Evolutionary conservation across 1,140 invertebrate species (phyloP), one percentile per base, ranked within the genome.

Genomic region (Microplitis mediator): DNA sequence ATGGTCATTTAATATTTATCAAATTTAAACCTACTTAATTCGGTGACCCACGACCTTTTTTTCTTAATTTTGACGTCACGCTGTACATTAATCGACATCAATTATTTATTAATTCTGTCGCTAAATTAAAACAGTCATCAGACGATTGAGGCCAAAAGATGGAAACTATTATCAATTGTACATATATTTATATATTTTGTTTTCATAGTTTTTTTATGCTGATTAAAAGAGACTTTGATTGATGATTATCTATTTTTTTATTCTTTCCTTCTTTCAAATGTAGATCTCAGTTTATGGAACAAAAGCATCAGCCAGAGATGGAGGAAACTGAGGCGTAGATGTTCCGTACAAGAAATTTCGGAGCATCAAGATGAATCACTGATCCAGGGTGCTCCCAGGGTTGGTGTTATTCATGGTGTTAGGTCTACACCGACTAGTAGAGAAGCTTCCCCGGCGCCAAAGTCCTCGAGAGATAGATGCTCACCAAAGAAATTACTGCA

Each of bases 241-340:
- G 6, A 39, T 39, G 39, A 39, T 11, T 6, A 5, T 39, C 39
- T 2, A 6, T 39, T 39, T 39, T 39, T 39, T 39, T 73, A 75
- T 78, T 56, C 23, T 23, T 23, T 23, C 23, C 23, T 23, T 2
- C 23, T 23, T 23, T 23, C 23, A 23, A 23, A 91, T 90, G 69
- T 89, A 93, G 92, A 93, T 83, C 86, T 92, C 73, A 89, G 90
- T 68, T 78, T 89, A 77, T 92, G 91, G 91, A 93, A 93, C 81
- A 91, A 92, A 74, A 93, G 91, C 80, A 89, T 93, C 74, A 91
- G 91, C 39, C 91, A 93, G 82, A 88, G 91, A 87, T 93, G 92
- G 92, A 86, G 91, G 75, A 90, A 91, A 78, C 84, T 93, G 56
- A 88, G 91, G 23, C 86, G 92, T 69, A 88, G 92, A 71, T 93